Evolutionary conservation across 92 coral and sea anemone genomes (phyloP).

Genomic region (Phenganax subtilis): DNA sequence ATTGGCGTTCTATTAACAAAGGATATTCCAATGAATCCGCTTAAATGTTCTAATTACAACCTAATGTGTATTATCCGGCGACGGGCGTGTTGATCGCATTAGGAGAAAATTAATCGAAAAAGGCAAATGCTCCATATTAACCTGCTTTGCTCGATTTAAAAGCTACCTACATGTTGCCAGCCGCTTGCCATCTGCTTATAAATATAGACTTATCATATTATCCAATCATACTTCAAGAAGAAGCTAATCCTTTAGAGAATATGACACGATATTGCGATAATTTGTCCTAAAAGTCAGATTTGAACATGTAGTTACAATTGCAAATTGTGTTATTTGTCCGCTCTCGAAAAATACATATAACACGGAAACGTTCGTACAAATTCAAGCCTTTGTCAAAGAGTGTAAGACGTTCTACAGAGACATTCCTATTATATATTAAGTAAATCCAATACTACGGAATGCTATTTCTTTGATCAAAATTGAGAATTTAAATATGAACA

Average conservation of each 20-base stretch:
- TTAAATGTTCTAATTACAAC: slow-evolving; percentile 39
- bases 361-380: background rate
- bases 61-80: slow-evolving; percentile 45
- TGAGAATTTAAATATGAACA: background rate
- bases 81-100: slow-evolving; percentile 49
- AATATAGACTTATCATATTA: slow-evolving; percentile 5
- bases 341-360: background rate
- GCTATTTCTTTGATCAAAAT: background rate
- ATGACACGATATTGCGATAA: background rate
- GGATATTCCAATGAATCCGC: slow-evolving; percentile 40
- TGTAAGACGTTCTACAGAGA: background rate
- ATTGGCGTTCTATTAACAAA: slow-evolving; percentile 37
- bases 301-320: background rate
- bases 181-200: slow-evolving; percentile 41
- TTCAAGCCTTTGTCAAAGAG: background rate
- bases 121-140: slow-evolving; percentile 14
- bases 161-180: slow-evolving; percentile 17
- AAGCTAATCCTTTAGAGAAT: background rate
- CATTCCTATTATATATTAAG: background rate
- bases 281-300: background rate
- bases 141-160: slow-evolving; percentile 18
- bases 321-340: background rate
- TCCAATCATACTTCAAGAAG: slow-evolving; percentile 14
- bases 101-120: slow-evolving; percentile 40
- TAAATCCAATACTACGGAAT: background rate